Conservation (phyloP, 2,797 vertebrate genomes). For the Setipinna tenuifilis region DNA sequence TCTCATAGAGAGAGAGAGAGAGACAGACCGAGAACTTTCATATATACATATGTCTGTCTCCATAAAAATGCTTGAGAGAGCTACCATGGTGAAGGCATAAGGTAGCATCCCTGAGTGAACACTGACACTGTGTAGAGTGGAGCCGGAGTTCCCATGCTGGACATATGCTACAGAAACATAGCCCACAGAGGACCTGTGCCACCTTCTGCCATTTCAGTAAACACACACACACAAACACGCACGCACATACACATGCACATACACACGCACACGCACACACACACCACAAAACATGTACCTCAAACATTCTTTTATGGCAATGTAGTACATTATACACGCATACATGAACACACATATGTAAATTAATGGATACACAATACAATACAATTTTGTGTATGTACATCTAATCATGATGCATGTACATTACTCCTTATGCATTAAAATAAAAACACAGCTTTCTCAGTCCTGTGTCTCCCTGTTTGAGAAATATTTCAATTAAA, state of each 20-base stretch:
- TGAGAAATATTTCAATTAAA: no score
- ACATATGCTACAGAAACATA: slow-evolving; percentile 63
- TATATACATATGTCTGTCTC: slow-evolving; percentile 2
- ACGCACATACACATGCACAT: slow-evolving; percentile 17
- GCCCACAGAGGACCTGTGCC: slow-evolving; percentile 26
- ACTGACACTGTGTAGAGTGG: slow-evolving; percentile 37
- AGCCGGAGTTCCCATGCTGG: slow-evolving; percentile 40
- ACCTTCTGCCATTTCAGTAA: background rate
- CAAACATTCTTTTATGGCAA: no score
- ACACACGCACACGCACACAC: background rate
- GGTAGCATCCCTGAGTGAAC: background rate
- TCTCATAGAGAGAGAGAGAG: no score
- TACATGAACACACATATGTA: no score
- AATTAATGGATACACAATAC: no score
- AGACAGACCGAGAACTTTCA: background rate
- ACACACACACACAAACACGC: slow-evolving; percentile 29
- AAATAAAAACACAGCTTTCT: no score
- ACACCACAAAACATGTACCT: no score
- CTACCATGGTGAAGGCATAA: background rate
- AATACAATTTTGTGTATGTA: no score
- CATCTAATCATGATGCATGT: no score
- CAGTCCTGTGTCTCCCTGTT: no score
- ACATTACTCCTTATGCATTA: background rate
- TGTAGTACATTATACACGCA: no score
- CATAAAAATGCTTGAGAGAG: slow-evolving; percentile 11